phyloP scores from a whole-genome alignment of 1,140 invertebrate genomes.

The Drosophila cardini region DNA sequence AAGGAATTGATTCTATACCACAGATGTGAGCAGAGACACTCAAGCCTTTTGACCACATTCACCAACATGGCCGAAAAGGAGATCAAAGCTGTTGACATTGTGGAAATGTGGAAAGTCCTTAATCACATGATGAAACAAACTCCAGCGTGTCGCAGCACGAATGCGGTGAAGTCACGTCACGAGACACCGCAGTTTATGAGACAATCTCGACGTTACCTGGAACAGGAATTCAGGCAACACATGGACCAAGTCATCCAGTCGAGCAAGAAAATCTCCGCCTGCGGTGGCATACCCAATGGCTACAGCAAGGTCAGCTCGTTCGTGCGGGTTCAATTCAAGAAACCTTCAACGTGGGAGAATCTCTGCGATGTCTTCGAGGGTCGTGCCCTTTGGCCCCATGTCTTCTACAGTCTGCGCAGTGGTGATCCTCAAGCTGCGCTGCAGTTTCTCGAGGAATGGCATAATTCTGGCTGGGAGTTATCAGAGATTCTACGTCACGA shows the following conservation, averaged over 20 bases:
- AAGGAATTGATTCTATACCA: not conserved
- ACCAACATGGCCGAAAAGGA: not conserved
- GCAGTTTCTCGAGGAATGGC: conserved; percentile 13
- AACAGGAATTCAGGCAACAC: not conserved
- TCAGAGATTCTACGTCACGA: not conserved
- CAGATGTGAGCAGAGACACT: not conserved
- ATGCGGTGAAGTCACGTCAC: not conserved
- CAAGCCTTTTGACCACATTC: not conserved
- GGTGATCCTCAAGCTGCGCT: not conserved
- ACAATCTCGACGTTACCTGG: not conserved
- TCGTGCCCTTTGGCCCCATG: not conserved
- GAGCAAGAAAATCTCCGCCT: not conserved
- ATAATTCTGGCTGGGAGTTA: not conserved
- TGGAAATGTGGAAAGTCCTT: conserved; percentile 7
- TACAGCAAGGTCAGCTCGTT: not conserved
- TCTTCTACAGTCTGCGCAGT: conserved; percentile 14
- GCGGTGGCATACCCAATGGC: not conserved
- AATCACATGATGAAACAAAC: not conserved
- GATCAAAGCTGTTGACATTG: not conserved
- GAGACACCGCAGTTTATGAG: not conserved
- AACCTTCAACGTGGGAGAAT: too few relatives aligned
- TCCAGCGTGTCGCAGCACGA: too few relatives aligned
- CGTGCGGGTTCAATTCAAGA: not conserved
- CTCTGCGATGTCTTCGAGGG: not conserved
- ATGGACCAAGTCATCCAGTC: not conserved